phyloP scores from a whole-genome alignment of 1,140 invertebrate genomes.

The Acromyrmex heyeri region DNA sequence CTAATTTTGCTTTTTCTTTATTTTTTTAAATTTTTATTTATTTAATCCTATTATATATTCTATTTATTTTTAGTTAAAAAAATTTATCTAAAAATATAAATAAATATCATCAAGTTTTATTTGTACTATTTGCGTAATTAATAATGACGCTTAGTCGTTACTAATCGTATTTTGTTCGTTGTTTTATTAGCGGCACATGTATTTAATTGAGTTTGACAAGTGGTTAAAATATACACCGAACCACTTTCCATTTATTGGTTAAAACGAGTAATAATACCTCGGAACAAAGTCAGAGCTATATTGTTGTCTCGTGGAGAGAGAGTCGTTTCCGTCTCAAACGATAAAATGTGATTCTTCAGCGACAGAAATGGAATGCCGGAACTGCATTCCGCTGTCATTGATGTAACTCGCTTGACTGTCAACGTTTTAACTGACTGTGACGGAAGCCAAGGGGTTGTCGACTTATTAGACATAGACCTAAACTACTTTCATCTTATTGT shows the following conservation, averaged over 20 bases:
- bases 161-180: background rate
- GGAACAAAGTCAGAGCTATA: background rate
- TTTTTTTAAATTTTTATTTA: background rate
- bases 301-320: conserved; percentile 15
- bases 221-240: background rate
- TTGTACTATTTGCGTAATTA: background rate
- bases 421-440: background rate
- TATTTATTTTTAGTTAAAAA: background rate
- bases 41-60: background rate
- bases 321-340: conserved; percentile 31
- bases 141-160: background rate
- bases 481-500: background rate
- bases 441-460: background rate
- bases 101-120: background rate
- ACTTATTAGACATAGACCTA: conserved; percentile 11
- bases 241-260: conserved; percentile 1
- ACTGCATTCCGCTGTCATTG: conserved; percentile 15
- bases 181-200: conserved; percentile 5
- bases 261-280: background rate
- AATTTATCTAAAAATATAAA: background rate
- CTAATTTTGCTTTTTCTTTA: background rate
- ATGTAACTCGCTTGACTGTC: conserved; percentile 2
- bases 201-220: conserved; percentile 23
- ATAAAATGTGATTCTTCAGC: conserved; percentile 29
- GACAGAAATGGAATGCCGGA: conserved; percentile 37